These are phyloP conservation scores for Drosophila siamana DNA, from an alignment of 2,888 invertebrate genomes.

Conservation along the genomic window DNA sequence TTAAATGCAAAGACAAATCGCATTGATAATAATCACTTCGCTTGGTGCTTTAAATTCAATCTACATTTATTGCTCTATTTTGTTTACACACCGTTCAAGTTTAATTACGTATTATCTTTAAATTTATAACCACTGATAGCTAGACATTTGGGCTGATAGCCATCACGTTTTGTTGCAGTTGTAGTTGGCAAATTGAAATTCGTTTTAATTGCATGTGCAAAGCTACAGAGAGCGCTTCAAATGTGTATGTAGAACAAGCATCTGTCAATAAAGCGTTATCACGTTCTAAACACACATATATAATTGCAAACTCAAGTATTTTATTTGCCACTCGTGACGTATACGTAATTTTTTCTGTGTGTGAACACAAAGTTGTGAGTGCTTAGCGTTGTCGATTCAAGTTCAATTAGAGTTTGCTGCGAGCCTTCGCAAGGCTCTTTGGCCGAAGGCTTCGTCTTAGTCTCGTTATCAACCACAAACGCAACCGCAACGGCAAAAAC, in stretches of 20 bases:
- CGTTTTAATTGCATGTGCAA: conserved; percentile 32
- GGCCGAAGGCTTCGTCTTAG: neutral
- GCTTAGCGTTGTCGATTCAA: too few relatives aligned
- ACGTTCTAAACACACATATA: conserved; percentile 4
- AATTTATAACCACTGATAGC: neutral
- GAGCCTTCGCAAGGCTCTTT: conserved; percentile 20
- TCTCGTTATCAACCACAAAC: conserved; percentile 39
- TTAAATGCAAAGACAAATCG: conserved; percentile 8
- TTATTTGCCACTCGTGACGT: conserved; percentile 60
- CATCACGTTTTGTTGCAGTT: conserved; percentile 25
- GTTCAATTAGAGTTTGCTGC: conserved; percentile 32
- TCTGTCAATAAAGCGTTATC: conserved; percentile 53
- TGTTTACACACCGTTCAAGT: conserved; percentile 17
- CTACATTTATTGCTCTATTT: conserved; percentile 6
- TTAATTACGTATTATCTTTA: conserved; percentile 18
- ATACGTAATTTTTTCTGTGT: too few relatives aligned
- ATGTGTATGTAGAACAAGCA: conserved; percentile 44
- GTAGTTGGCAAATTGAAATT: conserved; percentile 30
- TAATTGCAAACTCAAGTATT: conserved; percentile 49
- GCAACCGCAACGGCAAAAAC: neutral
- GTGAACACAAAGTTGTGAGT: too few relatives aligned
- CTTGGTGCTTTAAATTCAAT: conserved; percentile 2
- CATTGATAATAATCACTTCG: conserved; percentile 9
- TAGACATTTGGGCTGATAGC: neutral
- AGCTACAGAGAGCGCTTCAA: conserved; percentile 18